Percentiles rank a stretch among this genome's conserved stretches.
Evolutionary conservation across 2,797 vertebrate species (phyloP).

Genomic region (Trachops cirrhosus): DNA sequence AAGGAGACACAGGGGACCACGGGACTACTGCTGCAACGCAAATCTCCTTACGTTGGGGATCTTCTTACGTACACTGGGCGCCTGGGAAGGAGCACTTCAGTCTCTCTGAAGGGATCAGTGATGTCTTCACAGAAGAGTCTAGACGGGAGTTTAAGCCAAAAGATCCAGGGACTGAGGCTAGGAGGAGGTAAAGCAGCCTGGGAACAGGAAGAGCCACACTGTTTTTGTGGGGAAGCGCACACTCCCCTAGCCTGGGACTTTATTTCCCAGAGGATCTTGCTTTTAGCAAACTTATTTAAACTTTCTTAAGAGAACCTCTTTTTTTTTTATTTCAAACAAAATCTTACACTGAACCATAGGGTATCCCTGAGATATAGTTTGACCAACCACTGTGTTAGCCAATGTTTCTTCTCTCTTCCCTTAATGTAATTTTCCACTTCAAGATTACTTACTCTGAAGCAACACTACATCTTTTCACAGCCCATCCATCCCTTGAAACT

Average conservation of each 20-base stretch:
- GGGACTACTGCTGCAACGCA: neutral
- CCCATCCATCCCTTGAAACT: neutral
- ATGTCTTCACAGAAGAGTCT: neutral
- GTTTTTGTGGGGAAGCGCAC: neutral
- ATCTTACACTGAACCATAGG: neutral
- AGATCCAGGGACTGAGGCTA: neutral
- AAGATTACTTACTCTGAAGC: neutral
- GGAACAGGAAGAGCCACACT: neutral
- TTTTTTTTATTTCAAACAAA: neutral
- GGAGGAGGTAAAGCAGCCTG: neutral
- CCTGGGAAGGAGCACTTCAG: neutral
- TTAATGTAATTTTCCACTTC: neutral
- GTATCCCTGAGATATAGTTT: neutral
- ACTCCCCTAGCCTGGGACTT: neutral
- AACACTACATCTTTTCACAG: neutral
- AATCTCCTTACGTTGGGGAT: neutral
- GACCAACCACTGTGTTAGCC: neutral
- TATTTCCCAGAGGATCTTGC: neutral
- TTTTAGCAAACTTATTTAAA: neutral
- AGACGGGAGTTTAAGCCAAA: neutral
- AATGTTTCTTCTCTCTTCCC: neutral
- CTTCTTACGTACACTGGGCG: fast-evolving
- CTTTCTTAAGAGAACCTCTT: neutral
- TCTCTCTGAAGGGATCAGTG: neutral
- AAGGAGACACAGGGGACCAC: fast-evolving